Base-by-base conservation (phyloP, 2,113 vertebrate genomes). In the Ictalurus punctatus region DNA sequence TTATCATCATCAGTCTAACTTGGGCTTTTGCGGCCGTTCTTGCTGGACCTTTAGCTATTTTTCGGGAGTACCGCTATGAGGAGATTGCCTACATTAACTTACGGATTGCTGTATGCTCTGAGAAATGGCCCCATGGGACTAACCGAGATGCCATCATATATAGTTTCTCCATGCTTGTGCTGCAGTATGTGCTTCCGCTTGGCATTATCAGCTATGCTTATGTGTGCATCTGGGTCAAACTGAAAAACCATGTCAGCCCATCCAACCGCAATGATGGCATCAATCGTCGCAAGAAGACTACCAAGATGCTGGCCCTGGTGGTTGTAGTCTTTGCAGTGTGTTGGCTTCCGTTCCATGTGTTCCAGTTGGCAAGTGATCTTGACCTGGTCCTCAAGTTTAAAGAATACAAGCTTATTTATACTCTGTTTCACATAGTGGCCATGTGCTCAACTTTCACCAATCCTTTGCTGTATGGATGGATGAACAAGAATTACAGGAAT, bases 401-500 rank as follows among this genome's bases (percentile, higher is more conserved):
- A 12, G 97, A 98, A 67, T 98, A 98, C 93, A 98, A 98, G 94
- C 95, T 98, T 21, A 95, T 98, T 76, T 98, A 97, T 91, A 97
- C 96, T 0, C 90, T 98, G 79, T 98, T 98, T 92, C 97, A 98
- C 1, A 97, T 98, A 0, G 94, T 97, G 71, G 97, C 97, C 52
- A 98, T 98, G 97, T 98, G 97, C 90, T 98, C 97, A 6, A 98
- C 97, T 0, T 98, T 97, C 89, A 93, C 95, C 90, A 98, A 98
- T 91, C 97, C 97, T 2, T 84, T 98, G 40, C 96, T 98, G n/a
- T 98, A 98, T 0, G 97, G 97, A 40, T 98, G 97, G 97, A 98
- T 98, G 97, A 98, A 98, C 94, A 97, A 97, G 93, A 98, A 98
- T 94, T 98, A 98, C 94, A 94, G 97, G 88, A 97, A 97, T 0